Evolutionary conservation across 2,888 invertebrate genomes (phyloP), one percentile per base, ranked within the genome.

Genomic region (Drosophila ezoana): DNA sequence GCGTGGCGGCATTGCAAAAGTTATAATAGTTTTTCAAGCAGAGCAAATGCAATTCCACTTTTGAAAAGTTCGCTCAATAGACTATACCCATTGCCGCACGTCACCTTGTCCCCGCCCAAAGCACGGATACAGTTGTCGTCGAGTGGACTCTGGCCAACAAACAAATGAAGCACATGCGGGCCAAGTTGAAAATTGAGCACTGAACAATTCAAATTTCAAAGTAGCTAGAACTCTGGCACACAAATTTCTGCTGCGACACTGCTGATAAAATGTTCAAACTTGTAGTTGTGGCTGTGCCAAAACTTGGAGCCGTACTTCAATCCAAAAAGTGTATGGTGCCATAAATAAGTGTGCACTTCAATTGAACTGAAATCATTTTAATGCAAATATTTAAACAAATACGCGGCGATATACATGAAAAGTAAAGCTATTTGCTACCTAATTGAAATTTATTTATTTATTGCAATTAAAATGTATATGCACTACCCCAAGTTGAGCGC

Each of bases 31-130:
- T 84, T 84, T 71, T 77, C 87, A 88, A 84, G 89, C 83, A 84
- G 87, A 86, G 83, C 87, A 84, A 84, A 84, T 84, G 89, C 83
- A 84, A 84, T 84, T 84, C 83, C 77, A 84, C 87, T 84, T 87
- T 76, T 65, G 48, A 62, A 88, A 83, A 84, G 71, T 84, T 84
- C 60, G 32, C 60, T 81, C 85, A 77, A 78, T 78, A 52, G 75
- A 83, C 58, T 40, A 47, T 38, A 20, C 52, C 44, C 47, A 43
- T 49, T 13, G 44, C 48, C 40, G 20, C 49, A 1, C 37, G 32
- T 43, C 66, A 59, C 53, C 51, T 43, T n/a, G 62, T 35, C 13
- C 53, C 28, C 16, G 10, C n/a, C 52, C 53, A 28, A 13, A n/a
- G 43, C 23, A 28, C 23, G 18, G 56, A 16, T 56, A 54, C 65